These are phyloP conservation scores for Semotilus atromaculatus DNA, from an alignment of 2,797 vertebrate species.

Conservation along the genomic window DNA sequence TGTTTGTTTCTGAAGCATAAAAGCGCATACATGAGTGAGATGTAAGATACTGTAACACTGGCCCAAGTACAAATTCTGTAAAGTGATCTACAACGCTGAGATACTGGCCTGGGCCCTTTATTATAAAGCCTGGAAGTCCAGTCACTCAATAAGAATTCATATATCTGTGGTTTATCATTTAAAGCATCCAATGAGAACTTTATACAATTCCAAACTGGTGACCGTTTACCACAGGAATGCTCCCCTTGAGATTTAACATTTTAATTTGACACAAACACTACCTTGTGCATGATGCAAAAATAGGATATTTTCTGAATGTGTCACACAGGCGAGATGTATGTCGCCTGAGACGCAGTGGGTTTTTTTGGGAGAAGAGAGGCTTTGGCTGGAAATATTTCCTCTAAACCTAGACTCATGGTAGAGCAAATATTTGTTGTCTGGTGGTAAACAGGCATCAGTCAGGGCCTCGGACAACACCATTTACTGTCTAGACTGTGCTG, in stretches of 20 bases:
- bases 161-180: conserved; percentile 37
- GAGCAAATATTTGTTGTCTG: conserved; percentile 79
- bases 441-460: conserved; percentile 75
- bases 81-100: neutral
- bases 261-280: conserved; percentile 8
- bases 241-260: neutral
- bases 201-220: neutral
- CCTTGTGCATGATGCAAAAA: neutral
- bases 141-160: neutral
- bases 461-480: conserved; percentile 52
- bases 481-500: conserved; percentile 17
- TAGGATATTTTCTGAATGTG: conserved; percentile 16
- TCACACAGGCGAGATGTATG: neutral
- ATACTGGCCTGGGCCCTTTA: neutral
- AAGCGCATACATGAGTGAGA: neutral
- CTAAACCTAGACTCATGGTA: conserved; percentile 68
- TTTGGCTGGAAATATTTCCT: conserved; percentile 68
- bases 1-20: neutral
- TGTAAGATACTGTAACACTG: neutral
- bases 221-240: conserved; percentile 9
- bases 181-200: conserved; percentile 38
- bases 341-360: neutral
- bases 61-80: neutral
- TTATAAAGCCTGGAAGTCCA: neutral
- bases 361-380: conserved; percentile 27